phyloP scores from a whole-genome alignment of 2,113 vertebrate species.

The Lophius piscatorius region DNA sequence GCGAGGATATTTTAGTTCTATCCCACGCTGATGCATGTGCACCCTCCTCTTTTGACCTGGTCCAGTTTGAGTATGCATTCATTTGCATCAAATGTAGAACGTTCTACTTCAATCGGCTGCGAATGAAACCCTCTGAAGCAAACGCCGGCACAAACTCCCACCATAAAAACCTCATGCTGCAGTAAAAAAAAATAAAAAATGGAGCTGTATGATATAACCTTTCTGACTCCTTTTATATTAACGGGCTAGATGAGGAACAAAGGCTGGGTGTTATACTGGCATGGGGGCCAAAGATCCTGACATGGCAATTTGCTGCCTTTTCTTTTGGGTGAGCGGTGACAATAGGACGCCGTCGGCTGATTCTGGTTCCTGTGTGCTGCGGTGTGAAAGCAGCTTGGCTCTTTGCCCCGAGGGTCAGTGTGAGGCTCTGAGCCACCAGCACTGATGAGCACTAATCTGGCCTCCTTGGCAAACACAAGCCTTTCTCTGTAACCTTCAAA shows the following conservation, averaged over 20 bases:
- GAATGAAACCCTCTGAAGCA: constrained; percentile 31
- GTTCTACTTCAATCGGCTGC: constrained; percentile 31
- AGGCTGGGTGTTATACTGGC: constrained; percentile 81
- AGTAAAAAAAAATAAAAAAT: too few relatives aligned
- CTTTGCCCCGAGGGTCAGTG: constrained; percentile 85
- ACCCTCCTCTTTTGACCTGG: constrained; percentile 4
- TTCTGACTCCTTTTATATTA: constrained; percentile 55
- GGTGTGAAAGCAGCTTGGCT: constrained; percentile 83
- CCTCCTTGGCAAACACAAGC: constrained; percentile 80
- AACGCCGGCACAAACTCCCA: constrained; percentile 24
- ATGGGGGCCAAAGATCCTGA: constrained; percentile 85
- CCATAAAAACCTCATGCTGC: constrained; percentile 29
- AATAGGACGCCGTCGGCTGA: constrained; percentile 81
- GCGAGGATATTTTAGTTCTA: too few relatives aligned
- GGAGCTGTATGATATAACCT: constrained; percentile 14
- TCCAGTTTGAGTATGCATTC: constrained; percentile 26
- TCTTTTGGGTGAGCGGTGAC: constrained; percentile 81
- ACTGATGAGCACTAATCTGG: constrained; percentile 90
- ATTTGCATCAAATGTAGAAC: constrained; percentile 46
- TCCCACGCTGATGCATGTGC: constrained; percentile 13
- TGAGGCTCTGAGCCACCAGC: constrained; percentile 77
- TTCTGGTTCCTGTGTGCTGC: constrained; percentile 78
- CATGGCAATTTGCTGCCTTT: constrained; percentile 88
- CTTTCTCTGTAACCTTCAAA: constrained; percentile 73
- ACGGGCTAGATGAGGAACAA: constrained; percentile 70